Percentiles rank a stretch among this genome's conserved stretches.
These are phyloP conservation scores for Perca fluviatilis DNA, from an alignment of 2,113 vertebrate genomes.

Conservation along the genomic window DNA sequence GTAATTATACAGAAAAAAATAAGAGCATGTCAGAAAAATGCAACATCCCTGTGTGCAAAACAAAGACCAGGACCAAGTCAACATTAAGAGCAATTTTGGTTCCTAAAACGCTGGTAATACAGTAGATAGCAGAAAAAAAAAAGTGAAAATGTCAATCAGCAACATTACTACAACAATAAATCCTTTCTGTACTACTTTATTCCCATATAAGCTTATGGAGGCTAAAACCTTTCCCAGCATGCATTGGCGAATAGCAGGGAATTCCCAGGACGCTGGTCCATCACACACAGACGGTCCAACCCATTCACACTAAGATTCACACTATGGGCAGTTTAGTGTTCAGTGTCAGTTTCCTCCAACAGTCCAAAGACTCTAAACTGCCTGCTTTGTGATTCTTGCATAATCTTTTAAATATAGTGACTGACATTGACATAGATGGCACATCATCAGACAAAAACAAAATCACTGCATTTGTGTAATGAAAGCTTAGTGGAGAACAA, in stretches of 20 bases:
- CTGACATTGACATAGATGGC: neutral
- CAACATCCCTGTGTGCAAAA: neutral
- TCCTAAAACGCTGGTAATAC: neutral
- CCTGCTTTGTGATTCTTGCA: neutral
- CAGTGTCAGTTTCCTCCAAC: constrained; percentile 22
- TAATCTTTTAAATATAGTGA: neutral
- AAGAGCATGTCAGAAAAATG: neutral
- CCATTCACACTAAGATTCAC: constrained; percentile 40
- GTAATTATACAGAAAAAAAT: neutral
- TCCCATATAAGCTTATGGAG: neutral
- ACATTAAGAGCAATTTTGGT: too few species aligned
- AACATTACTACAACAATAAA: neutral
- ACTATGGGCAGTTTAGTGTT: constrained; percentile 10
- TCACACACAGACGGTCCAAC: constrained; percentile 19
- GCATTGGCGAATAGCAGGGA: constrained; percentile 1
- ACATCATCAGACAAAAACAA: neutral
- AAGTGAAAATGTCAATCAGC: neutral
- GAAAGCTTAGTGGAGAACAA: neutral
- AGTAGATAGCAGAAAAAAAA: neutral
- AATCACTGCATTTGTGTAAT: neutral
- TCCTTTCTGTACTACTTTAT: neutral
- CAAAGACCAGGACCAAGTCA: neutral
- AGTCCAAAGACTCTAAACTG: constrained; percentile 18
- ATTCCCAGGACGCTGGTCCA: constrained; percentile 16
- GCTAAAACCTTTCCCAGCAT: constrained; percentile 12